A percentile compares a stretch with the other conserved stretches of the same genome.
These are phyloP conservation scores for Nymphalis c-album DNA, from an alignment of 2,888 invertebrate species.

Conservation along the genomic window DNA sequence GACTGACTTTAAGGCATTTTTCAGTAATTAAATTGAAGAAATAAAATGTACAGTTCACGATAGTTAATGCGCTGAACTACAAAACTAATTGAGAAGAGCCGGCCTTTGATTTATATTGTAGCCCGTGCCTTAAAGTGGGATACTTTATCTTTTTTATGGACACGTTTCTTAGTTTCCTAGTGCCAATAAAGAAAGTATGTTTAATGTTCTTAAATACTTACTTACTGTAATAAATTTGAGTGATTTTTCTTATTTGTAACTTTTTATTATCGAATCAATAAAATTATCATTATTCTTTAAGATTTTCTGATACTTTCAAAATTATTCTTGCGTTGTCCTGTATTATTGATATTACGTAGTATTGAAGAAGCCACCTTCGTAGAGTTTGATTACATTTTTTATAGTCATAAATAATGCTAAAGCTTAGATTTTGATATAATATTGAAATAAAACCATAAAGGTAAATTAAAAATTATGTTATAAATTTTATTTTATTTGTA, in stretches of 20 bases:
- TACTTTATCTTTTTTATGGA: slow-evolving; percentile 9
- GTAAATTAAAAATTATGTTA: too few species aligned
- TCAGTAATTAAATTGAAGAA: not conserved
- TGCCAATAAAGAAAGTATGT: not conserved
- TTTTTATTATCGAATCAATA: too few species aligned
- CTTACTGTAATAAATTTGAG: not conserved
- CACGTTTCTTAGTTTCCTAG: slow-evolving; percentile 5
- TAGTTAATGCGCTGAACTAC: slow-evolving; percentile 7
- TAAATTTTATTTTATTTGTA: too few species aligned
- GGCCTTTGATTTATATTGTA: slow-evolving; percentile 10
- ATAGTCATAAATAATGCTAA: too few species aligned
- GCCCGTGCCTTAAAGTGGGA: not conserved
- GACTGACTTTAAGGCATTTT: not conserved
- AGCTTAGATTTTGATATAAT: too few species aligned
- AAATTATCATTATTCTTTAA: too few species aligned
- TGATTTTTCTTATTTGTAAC: not conserved
- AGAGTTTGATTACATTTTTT: too few species aligned
- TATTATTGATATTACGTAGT: too few species aligned
- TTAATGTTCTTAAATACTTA: not conserved
- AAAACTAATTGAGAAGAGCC: slow-evolving; percentile 10
- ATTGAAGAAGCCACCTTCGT: too few species aligned
- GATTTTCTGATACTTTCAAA: too few species aligned
- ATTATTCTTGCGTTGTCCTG: too few species aligned
- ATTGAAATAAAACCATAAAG: too few species aligned
- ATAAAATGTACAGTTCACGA: not conserved